These are phyloP conservation scores for Euplexia lucipara DNA, from an alignment of 2,888 invertebrate genomes.

Conservation along the genomic window DNA sequence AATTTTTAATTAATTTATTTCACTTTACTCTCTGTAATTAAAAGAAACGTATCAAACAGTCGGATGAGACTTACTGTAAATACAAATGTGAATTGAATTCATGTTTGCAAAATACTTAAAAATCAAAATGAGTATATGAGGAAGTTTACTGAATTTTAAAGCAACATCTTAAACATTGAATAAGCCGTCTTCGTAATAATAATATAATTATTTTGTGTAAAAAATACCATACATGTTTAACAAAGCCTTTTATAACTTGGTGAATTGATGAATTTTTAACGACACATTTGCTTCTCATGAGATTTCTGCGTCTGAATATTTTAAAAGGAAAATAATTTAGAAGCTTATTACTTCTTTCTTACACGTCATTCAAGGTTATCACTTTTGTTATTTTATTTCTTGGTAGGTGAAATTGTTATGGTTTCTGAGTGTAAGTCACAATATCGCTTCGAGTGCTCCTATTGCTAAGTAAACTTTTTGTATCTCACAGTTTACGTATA, in stretches of 20 bases:
- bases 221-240: conserved; percentile 36
- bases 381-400: conserved; percentile 37
- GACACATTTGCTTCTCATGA: conserved; percentile 34
- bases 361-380: conserved; percentile 25
- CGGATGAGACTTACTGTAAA: not conserved
- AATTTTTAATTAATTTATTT: not conserved
- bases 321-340: conserved; percentile 34
- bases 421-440: conserved; percentile 18
- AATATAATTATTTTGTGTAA: conserved; percentile 19
- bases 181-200: conserved; percentile 15
- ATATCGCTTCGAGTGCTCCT: not conserved
- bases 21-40: not conserved
- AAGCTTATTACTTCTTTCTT: conserved; percentile 15
- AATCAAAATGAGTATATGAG: not conserved
- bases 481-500: not conserved
- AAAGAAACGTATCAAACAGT: conserved; percentile 6
- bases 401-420: conserved; percentile 19
- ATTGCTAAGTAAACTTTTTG: not conserved
- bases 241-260: conserved; percentile 31
- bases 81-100: not conserved
- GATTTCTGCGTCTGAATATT: conserved; percentile 40
- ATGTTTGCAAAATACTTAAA: no score
- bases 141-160: conserved; percentile 9
- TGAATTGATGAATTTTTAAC: conserved; percentile 54
- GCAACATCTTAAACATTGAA: conserved; percentile 5